Percentiles rank a stretch among this genome's conserved stretches.
These are phyloP conservation scores for Neoseiulus cucumeris DNA, from an alignment of 1,140 invertebrate species.

Conservation along the genomic window DNA sequence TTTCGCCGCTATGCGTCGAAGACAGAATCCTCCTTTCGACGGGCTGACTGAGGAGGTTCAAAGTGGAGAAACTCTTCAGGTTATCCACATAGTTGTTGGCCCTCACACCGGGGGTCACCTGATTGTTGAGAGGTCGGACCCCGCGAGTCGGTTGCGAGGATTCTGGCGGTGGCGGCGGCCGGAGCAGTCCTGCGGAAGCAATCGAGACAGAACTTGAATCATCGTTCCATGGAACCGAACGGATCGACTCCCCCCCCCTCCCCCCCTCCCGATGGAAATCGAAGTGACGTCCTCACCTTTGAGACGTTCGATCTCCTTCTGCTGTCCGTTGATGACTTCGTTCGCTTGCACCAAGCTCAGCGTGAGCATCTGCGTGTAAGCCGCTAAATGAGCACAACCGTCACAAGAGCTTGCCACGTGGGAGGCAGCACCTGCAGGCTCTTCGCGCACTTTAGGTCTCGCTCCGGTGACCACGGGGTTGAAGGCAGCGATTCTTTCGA, in stretches of 20 bases:
- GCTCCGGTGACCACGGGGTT: neutral
- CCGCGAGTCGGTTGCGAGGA: neutral
- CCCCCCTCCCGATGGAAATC: too few relatives aligned
- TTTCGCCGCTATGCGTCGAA: neutral
- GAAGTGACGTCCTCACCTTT: too few relatives aligned
- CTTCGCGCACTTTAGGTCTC: neutral
- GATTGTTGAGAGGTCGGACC: neutral
- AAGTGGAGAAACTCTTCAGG: neutral
- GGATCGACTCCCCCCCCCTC: too few relatives aligned
- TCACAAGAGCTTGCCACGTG: neutral
- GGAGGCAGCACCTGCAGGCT: neutral
- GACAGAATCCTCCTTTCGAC: neutral
- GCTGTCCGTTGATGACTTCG: slow-evolving; percentile 6
- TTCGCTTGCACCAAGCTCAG: neutral
- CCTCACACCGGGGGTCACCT: neutral
- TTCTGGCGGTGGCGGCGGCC: neutral
- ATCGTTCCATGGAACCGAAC: too few relatives aligned
- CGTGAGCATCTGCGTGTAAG: neutral
- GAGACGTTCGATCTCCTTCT: neutral
- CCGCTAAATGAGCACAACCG: neutral
- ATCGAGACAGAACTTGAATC: too few relatives aligned
- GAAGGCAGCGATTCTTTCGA: neutral
- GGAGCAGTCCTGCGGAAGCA: neutral
- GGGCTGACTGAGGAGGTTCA: neutral
- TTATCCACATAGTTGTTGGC: slow-evolving; percentile 7